Conservation (phyloP, 2,888 invertebrate species). For the Leucania comma region DNA sequence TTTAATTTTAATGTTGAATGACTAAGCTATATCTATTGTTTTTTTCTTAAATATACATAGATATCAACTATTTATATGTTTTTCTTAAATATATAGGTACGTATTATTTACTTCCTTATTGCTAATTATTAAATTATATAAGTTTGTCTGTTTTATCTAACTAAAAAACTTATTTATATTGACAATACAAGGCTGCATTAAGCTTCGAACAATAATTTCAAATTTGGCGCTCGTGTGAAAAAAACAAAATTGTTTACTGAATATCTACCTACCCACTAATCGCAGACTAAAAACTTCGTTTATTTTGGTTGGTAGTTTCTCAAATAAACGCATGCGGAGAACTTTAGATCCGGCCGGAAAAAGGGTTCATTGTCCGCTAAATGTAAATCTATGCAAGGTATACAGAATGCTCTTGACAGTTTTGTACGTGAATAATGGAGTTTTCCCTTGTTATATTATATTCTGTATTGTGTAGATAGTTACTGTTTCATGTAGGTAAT, state of each 20-base stretch:
- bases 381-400: conserved; percentile 79
- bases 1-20: background rate
- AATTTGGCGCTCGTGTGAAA: background rate
- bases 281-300: background rate
- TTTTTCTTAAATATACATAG: too few relatives aligned
- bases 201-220: background rate
- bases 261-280: conserved; percentile 11
- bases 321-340: conserved; percentile 50
- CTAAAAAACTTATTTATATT: background rate
- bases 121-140: background rate
- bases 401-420: conserved; percentile 60
- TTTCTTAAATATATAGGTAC: background rate
- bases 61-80: too few relatives aligned
- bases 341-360: conserved; percentile 71
- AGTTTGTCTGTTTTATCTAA: background rate
- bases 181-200: background rate
- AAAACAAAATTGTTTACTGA: conserved; percentile 1
- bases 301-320: conserved; percentile 35
- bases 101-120: background rate
- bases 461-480: background rate
- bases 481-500: background rate
- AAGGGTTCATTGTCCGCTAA: conserved; percentile 79
- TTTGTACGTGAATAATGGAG: conserved; percentile 59
- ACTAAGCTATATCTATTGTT: background rate
- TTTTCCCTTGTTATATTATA: conserved; percentile 33